These are phyloP conservation scores for Anagyrus pseudococci DNA, from an alignment of 2,888 invertebrate genomes.

Conservation along the genomic window DNA sequence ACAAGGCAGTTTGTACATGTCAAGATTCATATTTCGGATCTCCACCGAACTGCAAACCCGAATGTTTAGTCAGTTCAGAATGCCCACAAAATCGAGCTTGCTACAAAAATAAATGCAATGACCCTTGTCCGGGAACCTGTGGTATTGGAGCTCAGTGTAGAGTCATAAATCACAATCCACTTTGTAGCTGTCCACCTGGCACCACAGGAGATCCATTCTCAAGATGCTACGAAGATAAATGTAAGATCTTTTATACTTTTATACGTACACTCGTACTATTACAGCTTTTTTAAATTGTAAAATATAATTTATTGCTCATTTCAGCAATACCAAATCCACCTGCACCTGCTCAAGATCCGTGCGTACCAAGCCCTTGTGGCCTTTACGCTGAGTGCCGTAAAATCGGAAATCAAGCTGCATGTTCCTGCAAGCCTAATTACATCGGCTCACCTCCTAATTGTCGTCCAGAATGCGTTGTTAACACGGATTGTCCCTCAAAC, in stretches of 20 bases:
- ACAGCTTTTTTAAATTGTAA: background rate
- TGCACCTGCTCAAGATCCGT: conserved; percentile 71
- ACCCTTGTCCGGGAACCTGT: conserved; percentile 84
- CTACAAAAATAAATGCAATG: conserved; percentile 80
- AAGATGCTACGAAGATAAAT: conserved; percentile 69
- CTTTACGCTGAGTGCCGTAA: conserved; percentile 85
- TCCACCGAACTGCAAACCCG: conserved; percentile 83
- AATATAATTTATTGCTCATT: too few relatives aligned
- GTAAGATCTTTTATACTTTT: conserved; percentile 41
- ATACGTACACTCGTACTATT: too few relatives aligned
- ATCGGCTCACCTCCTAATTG: conserved; percentile 82
- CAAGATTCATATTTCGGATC: conserved; percentile 74
- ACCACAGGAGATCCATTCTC: conserved; percentile 83
- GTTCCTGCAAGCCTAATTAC: conserved; percentile 79
- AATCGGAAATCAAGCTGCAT: conserved; percentile 76
- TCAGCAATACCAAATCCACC: too few relatives aligned
- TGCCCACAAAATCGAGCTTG: conserved; percentile 82
- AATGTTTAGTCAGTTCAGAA: conserved; percentile 83
- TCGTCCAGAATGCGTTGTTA: conserved; percentile 80
- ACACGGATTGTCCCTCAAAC: conserved; percentile 79
- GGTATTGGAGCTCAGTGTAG: conserved; percentile 79
- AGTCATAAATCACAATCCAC: conserved; percentile 82
- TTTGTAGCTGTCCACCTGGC: conserved; percentile 77
- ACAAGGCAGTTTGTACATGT: conserved; percentile 81
- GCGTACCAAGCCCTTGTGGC: conserved; percentile 84